A percentile compares a stretch with the other conserved stretches of the same genome.
Evolutionary conservation across 2,113 vertebrate genomes (phyloP).

Genomic region (Tetraodon nigroviridis): DNA sequence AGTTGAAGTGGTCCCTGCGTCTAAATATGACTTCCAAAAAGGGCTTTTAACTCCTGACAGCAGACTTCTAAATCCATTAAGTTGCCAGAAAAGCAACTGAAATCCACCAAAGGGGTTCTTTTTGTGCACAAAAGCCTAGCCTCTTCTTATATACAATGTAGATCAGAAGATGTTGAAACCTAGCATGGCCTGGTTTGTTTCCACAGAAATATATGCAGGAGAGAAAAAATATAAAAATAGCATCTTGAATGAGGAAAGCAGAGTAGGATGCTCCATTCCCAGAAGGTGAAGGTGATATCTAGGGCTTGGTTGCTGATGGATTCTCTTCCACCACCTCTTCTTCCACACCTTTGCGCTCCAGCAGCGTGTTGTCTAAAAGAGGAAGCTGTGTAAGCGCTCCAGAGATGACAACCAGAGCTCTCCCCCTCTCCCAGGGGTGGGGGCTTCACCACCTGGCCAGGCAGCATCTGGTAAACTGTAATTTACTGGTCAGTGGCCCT

Average conservation of each 20-base stretch:
- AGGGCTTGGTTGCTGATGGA: too few species aligned
- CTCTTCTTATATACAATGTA: conserved; percentile 8
- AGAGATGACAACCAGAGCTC: too few species aligned
- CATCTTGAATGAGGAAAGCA: conserved; percentile 6
- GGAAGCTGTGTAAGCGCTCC: too few species aligned
- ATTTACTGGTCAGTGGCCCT: too few species aligned
- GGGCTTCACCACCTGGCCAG: too few species aligned
- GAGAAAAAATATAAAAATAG: conserved; percentile 2
- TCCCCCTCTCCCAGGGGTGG: too few species aligned
- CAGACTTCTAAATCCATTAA: conserved; percentile 49
- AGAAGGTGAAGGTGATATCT: too few species aligned
- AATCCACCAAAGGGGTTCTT: conserved; percentile 21
- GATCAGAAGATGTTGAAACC: conserved; percentile 26
- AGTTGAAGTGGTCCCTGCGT: neutral
- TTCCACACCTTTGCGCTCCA: too few species aligned
- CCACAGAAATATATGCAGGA: conserved; percentile 17
- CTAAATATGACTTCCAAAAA: conserved; percentile 23
- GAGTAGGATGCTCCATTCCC: neutral
- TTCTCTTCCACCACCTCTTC: too few species aligned
- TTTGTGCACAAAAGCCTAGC: neutral
- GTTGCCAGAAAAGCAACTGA: conserved; percentile 43
- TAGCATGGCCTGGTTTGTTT: conserved; percentile 6
- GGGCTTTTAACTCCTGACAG: conserved; percentile 44
- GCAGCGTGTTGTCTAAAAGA: too few species aligned
- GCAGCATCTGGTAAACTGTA: too few species aligned